Evolutionary conservation across 1,140 invertebrate species (phyloP).

Genomic region (Calosoma granatense): DNA sequence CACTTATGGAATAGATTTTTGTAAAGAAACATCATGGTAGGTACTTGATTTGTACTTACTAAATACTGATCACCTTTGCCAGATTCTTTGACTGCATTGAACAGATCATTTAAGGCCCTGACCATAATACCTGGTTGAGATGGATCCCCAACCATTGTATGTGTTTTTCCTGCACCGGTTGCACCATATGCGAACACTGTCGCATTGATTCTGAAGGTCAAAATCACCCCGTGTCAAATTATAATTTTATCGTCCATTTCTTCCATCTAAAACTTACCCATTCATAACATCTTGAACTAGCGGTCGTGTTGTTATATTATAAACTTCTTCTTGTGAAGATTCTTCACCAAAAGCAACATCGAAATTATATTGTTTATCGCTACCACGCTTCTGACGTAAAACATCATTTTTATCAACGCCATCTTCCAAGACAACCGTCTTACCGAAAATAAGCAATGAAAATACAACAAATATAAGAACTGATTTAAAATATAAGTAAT

Average conservation of each 20-base stretch:
- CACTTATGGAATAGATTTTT: too few relatives aligned
- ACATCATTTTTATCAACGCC: constrained; percentile 49
- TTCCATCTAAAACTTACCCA: constrained; percentile 40
- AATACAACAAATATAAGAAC: too few relatives aligned
- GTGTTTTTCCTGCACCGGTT: constrained; percentile 84
- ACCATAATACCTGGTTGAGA: constrained; percentile 79
- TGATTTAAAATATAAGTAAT: too few relatives aligned
- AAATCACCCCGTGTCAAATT: background rate
- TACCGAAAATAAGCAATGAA: constrained; percentile 20
- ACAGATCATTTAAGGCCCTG: constrained; percentile 73
- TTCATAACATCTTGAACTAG: constrained; percentile 79
- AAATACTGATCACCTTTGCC: constrained; percentile 43
- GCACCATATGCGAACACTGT: constrained; percentile 97
- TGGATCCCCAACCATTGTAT: constrained; percentile 76
- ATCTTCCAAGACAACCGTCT: constrained; percentile 52
- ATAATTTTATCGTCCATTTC: background rate
- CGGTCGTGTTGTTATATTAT: constrained; percentile 68
- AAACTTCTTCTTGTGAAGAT: constrained; percentile 68
- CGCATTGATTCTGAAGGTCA: constrained; percentile 69
- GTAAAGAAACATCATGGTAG: too few relatives aligned
- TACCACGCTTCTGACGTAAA: constrained; percentile 49
- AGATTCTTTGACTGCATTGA: constrained; percentile 50
- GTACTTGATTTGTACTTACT: too few relatives aligned
- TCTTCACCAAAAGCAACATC: constrained; percentile 76
- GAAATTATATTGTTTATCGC: constrained; percentile 70